Percentiles rank a stretch among this genome's conserved stretches.
Conservation (phyloP, 2,888 invertebrate genomes). For the Agrotis ipsilon region DNA sequence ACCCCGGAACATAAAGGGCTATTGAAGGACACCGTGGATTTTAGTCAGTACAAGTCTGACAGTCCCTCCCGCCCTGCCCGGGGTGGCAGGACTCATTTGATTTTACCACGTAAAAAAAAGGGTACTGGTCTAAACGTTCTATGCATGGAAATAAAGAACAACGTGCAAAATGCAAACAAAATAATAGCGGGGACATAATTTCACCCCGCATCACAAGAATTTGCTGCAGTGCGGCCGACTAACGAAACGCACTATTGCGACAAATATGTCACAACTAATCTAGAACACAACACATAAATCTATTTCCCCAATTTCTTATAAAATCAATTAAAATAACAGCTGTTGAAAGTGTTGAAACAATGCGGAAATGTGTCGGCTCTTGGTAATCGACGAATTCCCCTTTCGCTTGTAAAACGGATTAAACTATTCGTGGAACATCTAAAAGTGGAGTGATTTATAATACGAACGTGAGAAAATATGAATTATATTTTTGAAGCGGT, state of each 20-base stretch:
- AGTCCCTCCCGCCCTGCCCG: too few relatives aligned
- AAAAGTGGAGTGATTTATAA: slow-evolving; percentile 84
- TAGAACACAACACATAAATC: slow-evolving; percentile 35
- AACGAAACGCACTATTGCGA: slow-evolving; percentile 48
- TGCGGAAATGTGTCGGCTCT: slow-evolving; percentile 79
- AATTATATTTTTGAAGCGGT: slow-evolving; percentile 69
- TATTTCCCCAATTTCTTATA: slow-evolving; percentile 45
- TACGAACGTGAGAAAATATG: slow-evolving; percentile 82
- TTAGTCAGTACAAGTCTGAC: too few relatives aligned
- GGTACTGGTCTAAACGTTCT: slow-evolving; percentile 34
- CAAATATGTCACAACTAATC: slow-evolving; percentile 49
- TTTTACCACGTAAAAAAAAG: too few relatives aligned
- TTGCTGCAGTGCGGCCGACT: slow-evolving; percentile 71
- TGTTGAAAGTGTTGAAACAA: slow-evolving; percentile 65
- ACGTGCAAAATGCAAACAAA: slow-evolving; percentile 46
- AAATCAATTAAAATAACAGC: slow-evolving; percentile 54
- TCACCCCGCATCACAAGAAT: slow-evolving; percentile 63
- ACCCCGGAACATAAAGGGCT: too few relatives aligned
- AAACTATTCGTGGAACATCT: slow-evolving; percentile 86
- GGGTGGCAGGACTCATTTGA: too few relatives aligned
- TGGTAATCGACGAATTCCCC: slow-evolving; percentile 81
- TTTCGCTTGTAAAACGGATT: slow-evolving; percentile 81
- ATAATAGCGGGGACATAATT: slow-evolving; percentile 53
- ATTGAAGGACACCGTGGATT: too few relatives aligned
- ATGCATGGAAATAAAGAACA: slow-evolving; percentile 29